phyloP scores from a whole-genome alignment of 2,888 invertebrate species.

The Gnatocerus cornutus region DNA sequence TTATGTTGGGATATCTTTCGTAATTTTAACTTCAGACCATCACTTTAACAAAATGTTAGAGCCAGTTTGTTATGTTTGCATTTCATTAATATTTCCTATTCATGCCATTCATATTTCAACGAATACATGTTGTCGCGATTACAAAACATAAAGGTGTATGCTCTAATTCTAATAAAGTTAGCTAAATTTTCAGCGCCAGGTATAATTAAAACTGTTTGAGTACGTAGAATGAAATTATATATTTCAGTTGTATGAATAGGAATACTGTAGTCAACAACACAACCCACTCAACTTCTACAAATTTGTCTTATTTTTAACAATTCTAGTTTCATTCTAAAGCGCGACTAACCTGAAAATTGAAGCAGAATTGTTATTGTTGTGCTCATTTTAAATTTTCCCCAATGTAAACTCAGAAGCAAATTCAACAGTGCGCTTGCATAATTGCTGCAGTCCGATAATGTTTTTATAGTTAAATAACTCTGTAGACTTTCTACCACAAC shows the following conservation, averaged over 20 bases:
- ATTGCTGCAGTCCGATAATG: too few species aligned
- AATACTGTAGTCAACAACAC: not conserved
- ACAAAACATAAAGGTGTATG: not conserved
- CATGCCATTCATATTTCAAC: not conserved
- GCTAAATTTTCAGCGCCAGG: not conserved
- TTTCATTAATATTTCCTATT: not conserved
- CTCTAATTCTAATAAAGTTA: not conserved
- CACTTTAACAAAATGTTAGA: not conserved
- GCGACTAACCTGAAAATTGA: too few species aligned
- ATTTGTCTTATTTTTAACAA: too few species aligned
- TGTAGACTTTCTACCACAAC: too few species aligned
- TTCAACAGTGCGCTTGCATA: too few species aligned
- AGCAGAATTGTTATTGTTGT: too few species aligned
- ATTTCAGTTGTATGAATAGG: not conserved
- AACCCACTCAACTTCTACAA: not conserved
- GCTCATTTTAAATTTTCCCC: too few species aligned
- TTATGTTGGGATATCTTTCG: too few species aligned
- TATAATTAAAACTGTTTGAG: slow-evolving; percentile 4
- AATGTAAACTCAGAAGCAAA: too few species aligned
- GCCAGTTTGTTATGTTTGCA: not conserved
- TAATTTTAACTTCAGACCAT: not conserved
- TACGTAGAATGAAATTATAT: not conserved
- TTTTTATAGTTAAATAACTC: too few species aligned
- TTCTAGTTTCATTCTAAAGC: too few species aligned
- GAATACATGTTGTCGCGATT: not conserved